Conservation (phyloP, 1,140 invertebrate species). For the Zaprionus vittiger region DNA sequence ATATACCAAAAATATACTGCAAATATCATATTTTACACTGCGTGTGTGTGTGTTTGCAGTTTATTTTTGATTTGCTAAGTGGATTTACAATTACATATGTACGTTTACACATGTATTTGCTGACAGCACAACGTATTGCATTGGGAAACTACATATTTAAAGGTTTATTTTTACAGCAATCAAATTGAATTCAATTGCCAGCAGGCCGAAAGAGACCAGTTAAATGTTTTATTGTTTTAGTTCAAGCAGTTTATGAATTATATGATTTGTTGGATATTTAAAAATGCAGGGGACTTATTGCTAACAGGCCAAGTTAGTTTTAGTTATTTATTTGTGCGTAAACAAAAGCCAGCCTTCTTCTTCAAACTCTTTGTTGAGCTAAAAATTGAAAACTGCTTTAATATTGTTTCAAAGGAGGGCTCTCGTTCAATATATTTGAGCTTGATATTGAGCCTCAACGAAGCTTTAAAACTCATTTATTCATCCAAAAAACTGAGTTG, state of each 20-base stretch:
- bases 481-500: too few species aligned
- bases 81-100: constrained; percentile 28
- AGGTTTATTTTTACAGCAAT: not conserved
- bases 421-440: accelerated
- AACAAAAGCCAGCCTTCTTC: not conserved
- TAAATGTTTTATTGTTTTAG: not conserved
- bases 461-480: too few species aligned
- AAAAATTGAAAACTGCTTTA: too few species aligned
- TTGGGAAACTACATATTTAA: not conserved
- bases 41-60: constrained; percentile 35
- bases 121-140: not conserved
- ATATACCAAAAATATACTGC: not conserved
- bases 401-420: too few species aligned
- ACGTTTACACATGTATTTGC: constrained; percentile 1
- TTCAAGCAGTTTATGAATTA: constrained; percentile 1
- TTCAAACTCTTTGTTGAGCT: too few species aligned
- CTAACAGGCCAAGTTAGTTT: not conserved
- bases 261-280: not conserved
- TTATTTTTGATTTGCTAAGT: constrained; percentile 65
- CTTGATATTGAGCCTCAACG: too few species aligned
- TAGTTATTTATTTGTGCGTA: not conserved
- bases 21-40: constrained; percentile 37
- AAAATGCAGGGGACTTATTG: not conserved
- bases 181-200: not conserved
- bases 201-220: not conserved